Percentiles rank a stretch among this genome's conserved stretches.
Evolutionary conservation across 1,140 invertebrate genomes (phyloP).

Genomic region (Drosophila melanica): DNA sequence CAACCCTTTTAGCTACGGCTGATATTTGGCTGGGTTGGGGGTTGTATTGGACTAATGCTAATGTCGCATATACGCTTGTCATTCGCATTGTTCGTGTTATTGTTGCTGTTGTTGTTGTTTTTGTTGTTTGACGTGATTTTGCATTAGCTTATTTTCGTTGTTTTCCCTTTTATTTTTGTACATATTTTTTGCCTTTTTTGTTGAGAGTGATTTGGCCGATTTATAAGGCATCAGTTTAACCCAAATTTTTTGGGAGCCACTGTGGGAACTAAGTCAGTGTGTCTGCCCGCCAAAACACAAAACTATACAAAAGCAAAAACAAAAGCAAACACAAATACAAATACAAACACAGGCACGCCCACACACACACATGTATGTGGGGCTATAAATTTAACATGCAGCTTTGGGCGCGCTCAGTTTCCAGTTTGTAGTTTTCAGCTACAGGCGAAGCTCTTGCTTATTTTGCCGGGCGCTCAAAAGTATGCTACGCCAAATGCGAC

Average conservation of each 20-base stretch:
- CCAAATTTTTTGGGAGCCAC: slow-evolving; percentile 45
- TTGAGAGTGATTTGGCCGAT: slow-evolving; percentile 27
- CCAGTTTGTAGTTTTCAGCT: slow-evolving; percentile 19
- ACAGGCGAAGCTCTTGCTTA: not conserved
- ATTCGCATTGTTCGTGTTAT: slow-evolving; percentile 23
- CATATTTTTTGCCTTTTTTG: slow-evolving; percentile 36
- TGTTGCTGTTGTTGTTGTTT: slow-evolving; percentile 20
- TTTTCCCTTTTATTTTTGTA: slow-evolving; percentile 5
- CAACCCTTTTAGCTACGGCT: slow-evolving; percentile 38
- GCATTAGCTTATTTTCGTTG: slow-evolving; percentile 32
- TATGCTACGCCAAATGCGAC: slow-evolving; percentile 67
- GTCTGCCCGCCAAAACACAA: slow-evolving; percentile 39
- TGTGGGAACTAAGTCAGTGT: slow-evolving; percentile 76
- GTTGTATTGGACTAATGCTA: slow-evolving; percentile 31
- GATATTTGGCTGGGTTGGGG: not conserved
- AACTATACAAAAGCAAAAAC: slow-evolving; percentile 6
- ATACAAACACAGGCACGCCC: slow-evolving; percentile 36
- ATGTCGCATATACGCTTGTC: slow-evolving; percentile 46
- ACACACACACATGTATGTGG: not conserved
- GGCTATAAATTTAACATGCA: slow-evolving; percentile 74
- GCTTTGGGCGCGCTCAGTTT: slow-evolving; percentile 28
- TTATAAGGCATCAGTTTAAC: slow-evolving; percentile 60
- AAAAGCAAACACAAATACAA: slow-evolving; percentile 19
- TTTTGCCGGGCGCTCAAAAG: slow-evolving; percentile 38
- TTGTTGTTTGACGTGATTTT: slow-evolving; percentile 41